These are phyloP conservation scores for Hemistola chrysoprasaria DNA, from an alignment of 2,888 invertebrate species.

Conservation along the genomic window DNA sequence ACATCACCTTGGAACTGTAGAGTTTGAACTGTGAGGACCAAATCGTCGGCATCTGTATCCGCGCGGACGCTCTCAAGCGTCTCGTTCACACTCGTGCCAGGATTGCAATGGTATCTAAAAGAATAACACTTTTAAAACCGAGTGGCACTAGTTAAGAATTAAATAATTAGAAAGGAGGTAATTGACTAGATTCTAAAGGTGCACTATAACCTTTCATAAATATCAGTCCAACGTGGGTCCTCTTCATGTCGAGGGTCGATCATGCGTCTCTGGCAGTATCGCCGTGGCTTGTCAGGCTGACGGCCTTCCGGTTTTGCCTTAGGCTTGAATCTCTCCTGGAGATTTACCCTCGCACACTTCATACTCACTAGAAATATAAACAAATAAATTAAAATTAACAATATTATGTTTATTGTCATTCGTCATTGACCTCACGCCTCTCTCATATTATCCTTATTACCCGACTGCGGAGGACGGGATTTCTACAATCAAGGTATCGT, in stretches of 20 bases:
- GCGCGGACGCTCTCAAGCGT: conserved; percentile 29
- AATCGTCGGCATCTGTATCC: conserved; percentile 42
- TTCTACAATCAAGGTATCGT: no score
- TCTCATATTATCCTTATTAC: no score
- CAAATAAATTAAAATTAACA: no score
- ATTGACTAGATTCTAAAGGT: no score
- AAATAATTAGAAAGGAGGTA: no score
- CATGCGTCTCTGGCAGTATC: conserved; percentile 68
- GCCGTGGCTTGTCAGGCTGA: conserved; percentile 45
- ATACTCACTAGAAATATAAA: conserved; percentile 41
- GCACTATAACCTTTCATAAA: conserved; percentile 46
- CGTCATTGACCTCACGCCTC: no score
- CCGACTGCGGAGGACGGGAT: no score
- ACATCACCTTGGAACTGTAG: conserved; percentile 62
- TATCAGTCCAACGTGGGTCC: conserved; percentile 58
- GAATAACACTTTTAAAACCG: no score
- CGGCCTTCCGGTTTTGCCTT: conserved; percentile 30
- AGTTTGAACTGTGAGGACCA: conserved; percentile 68
- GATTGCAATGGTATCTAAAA: conserved; percentile 57
- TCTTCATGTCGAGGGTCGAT: conserved; percentile 68
- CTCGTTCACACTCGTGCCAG: conserved; percentile 29
- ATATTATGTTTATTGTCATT: no score
- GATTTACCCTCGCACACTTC: conserved; percentile 65
- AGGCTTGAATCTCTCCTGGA: conserved; percentile 59
- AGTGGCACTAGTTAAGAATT: no score